Evolutionary conservation across 2,797 vertebrate species (phyloP).

Genomic region (Jordanella pulchra): DNA sequence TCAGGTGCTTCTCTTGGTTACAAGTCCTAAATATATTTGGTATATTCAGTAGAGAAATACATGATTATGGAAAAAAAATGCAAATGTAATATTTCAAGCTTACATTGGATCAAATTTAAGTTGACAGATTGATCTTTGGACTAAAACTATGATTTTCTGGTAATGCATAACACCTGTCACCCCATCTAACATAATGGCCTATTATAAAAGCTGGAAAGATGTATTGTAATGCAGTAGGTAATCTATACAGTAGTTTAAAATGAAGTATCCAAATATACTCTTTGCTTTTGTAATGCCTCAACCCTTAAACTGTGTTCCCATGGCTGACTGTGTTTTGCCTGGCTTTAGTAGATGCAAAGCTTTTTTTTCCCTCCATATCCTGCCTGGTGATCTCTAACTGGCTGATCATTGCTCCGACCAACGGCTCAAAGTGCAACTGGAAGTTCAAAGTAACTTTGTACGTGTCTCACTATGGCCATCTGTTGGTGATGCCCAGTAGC

Average conservation of each 20-base stretch:
- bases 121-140: constrained; percentile 48
- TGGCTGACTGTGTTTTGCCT: constrained; percentile 54
- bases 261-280: constrained; percentile 37
- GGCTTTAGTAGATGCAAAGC: constrained; percentile 52
- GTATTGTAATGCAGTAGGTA: constrained; percentile 46
- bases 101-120: constrained; percentile 44
- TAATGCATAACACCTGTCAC: constrained; percentile 21
- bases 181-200: constrained; percentile 20
- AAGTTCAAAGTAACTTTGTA: constrained; percentile 55
- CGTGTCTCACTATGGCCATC: constrained; percentile 52
- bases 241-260: constrained; percentile 52
- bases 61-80: constrained; percentile 27
- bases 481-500: constrained; percentile 68
- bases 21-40: constrained; percentile 16
- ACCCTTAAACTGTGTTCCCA: constrained; percentile 46
- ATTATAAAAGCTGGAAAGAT: constrained; percentile 41
- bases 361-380: constrained; percentile 30
- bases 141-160: constrained; percentile 22
- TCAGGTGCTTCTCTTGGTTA: constrained; percentile 62
- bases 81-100: constrained; percentile 29
- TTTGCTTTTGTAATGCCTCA: constrained; percentile 48
- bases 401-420: constrained; percentile 37
- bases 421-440: constrained; percentile 49
- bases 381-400: constrained; percentile 21
- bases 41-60: constrained; percentile 19